Percentiles rank a stretch among this genome's conserved stretches.
Conservation (phyloP, 2,888 invertebrate genomes). For the Macrosiphum euphorbiae region DNA sequence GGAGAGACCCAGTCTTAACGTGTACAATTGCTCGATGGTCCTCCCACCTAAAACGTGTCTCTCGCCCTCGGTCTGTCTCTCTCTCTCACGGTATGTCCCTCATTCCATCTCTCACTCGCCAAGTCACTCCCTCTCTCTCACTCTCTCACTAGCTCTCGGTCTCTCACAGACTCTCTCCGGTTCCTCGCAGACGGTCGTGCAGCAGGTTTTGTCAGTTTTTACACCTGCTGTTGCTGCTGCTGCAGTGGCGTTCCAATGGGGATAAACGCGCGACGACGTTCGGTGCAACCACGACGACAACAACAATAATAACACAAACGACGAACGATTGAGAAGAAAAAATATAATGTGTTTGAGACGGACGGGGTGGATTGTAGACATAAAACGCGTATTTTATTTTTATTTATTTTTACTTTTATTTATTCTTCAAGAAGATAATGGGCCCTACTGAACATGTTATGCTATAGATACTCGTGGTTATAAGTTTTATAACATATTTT, state of each 20-base stretch:
- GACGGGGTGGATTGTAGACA: not conserved
- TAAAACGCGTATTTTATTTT: not conserved
- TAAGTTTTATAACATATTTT: not conserved
- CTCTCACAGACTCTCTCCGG: not conserved
- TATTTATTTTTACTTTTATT: no score
- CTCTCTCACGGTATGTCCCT: not conserved
- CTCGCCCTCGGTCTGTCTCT: not conserved
- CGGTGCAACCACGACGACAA: not conserved
- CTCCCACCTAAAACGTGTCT: not conserved
- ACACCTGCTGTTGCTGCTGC: conserved; percentile 14
- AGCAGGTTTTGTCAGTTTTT: conserved; percentile 34
- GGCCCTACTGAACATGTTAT: no score
- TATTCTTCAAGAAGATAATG: no score
- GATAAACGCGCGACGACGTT: not conserved
- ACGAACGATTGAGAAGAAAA: not conserved
- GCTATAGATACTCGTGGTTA: not conserved
- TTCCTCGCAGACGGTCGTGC: conserved; percentile 22
- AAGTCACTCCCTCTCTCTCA: not conserved
- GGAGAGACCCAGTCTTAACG: not conserved
- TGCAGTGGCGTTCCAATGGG: not conserved
- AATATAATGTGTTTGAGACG: not conserved
- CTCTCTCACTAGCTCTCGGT: not conserved
- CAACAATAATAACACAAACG: not conserved
- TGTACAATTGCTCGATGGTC: conserved; percentile 14
- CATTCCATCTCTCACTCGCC: not conserved